Conservation (phyloP, 2,888 invertebrate species). For the Calliphora vomitoria region DNA sequence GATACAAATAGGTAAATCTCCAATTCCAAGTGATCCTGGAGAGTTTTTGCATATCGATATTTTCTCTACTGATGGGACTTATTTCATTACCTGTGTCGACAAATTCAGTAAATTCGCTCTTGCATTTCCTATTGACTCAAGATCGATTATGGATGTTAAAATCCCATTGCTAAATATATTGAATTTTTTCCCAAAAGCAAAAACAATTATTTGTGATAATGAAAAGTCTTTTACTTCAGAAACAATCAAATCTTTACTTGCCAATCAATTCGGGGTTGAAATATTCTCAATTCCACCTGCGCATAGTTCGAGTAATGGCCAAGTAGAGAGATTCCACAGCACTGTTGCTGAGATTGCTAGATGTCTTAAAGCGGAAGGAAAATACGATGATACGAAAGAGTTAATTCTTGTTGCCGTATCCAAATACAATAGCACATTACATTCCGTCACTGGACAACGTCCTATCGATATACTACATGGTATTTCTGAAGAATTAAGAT, state of each 20-base stretch:
- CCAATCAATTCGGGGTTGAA: conserved; percentile 8
- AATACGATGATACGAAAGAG: conserved; percentile 15
- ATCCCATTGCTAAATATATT: conserved; percentile 6
- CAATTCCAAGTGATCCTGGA: conserved; percentile 16
- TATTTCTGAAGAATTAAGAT: conserved; percentile 12
- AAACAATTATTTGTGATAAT: conserved; percentile 39
- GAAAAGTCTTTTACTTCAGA: conserved; percentile 36
- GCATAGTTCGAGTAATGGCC: conserved; percentile 40
- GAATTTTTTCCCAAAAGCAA: conserved; percentile 24
- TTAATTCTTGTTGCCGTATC: conserved; percentile 21
- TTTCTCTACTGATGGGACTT: not conserved
- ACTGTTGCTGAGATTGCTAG: conserved; percentile 35
- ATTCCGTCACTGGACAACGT: conserved; percentile 3
- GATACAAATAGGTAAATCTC: conserved; percentile 9
- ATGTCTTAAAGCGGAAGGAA: conserved; percentile 10
- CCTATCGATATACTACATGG: conserved; percentile 28
- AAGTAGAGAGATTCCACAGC: conserved; percentile 39
- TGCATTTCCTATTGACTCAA: conserved; percentile 20
- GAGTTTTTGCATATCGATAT: conserved; percentile 27
- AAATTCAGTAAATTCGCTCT: conserved; percentile 45
- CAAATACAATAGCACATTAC: conserved; percentile 4
- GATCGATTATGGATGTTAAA: conserved; percentile 27
- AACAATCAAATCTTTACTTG: conserved; percentile 16
- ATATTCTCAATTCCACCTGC: conserved; percentile 9
- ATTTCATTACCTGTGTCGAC: conserved; percentile 22